Evolutionary conservation across 2,113 vertebrate genomes (phyloP).

Genomic region (Gobiocypris rarus): DNA sequence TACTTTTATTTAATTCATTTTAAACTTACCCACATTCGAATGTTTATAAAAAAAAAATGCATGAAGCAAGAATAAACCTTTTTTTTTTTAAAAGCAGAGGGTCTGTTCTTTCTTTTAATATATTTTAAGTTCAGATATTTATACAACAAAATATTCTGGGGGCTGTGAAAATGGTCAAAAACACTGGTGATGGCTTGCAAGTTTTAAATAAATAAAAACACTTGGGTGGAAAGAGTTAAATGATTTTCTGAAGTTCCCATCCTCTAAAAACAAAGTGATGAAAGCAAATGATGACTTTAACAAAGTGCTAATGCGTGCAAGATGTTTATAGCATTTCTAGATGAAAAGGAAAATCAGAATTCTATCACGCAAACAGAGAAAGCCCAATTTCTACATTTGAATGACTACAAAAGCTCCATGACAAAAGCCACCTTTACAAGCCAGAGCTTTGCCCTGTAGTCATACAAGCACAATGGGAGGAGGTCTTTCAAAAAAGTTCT

Average conservation of each 20-base stretch:
- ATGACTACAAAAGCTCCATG: slow-evolving; percentile 14
- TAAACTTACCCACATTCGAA: no score
- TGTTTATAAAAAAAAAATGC: no score
- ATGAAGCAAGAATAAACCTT: no score
- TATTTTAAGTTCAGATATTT: no score
- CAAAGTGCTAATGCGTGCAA: background rate
- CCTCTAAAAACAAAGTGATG: background rate
- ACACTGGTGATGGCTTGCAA: no score
- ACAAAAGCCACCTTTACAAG: slow-evolving; percentile 5
- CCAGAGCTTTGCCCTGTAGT: background rate
- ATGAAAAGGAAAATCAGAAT: background rate
- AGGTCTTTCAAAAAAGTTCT: background rate
- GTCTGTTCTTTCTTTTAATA: no score
- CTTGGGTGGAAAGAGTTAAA: no score
- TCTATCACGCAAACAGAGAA: background rate
- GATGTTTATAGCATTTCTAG: background rate
- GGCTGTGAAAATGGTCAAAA: no score
- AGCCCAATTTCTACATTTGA: background rate
- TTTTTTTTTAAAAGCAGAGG: no score
- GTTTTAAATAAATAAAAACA: no score
- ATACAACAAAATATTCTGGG: no score
- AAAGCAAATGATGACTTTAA: background rate
- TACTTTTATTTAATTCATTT: no score
- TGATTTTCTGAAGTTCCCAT: background rate
- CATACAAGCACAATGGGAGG: background rate